These are phyloP conservation scores for Sus cebifrons DNA, from an alignment of 2,797 vertebrate genomes.

Conservation along the genomic window DNA sequence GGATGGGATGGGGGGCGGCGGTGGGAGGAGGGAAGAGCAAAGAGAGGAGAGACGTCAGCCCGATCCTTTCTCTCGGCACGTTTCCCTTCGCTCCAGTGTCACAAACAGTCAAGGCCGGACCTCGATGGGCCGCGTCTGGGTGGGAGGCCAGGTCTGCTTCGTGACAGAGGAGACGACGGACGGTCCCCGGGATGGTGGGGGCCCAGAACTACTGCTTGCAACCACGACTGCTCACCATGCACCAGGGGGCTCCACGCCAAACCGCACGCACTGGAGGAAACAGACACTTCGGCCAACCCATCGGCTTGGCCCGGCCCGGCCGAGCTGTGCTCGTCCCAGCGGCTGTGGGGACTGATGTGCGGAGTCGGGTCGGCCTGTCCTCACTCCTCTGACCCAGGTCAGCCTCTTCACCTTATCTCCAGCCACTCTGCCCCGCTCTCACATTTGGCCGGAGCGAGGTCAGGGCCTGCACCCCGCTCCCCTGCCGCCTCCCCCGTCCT, in stretches of 20 bases:
- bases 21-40: slow-evolving; percentile 77
- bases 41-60: slow-evolving; percentile 75
- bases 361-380: background rate
- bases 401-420: background rate
- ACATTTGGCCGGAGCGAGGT: background rate
- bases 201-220: background rate
- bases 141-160: background rate
- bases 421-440: background rate
- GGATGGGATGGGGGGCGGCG: background rate
- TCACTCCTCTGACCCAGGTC: background rate
- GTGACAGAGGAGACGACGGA: background rate
- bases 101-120: slow-evolving; percentile 43
- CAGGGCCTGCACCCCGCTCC: background rate
- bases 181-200: background rate
- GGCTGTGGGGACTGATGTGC: background rate
- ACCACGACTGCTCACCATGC: slow-evolving; percentile 18
- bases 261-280: slow-evolving; percentile 8
- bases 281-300: slow-evolving; percentile 27
- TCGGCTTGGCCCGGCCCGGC: too few species aligned
- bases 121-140: background rate
- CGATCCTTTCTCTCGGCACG: background rate
- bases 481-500: background rate
- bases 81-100: slow-evolving; percentile 34
- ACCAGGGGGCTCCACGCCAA: slow-evolving; percentile 36
- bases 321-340: background rate